Base-by-base conservation (phyloP, 2,888 invertebrate genomes). In the Scotopteryx bipunctaria region DNA sequence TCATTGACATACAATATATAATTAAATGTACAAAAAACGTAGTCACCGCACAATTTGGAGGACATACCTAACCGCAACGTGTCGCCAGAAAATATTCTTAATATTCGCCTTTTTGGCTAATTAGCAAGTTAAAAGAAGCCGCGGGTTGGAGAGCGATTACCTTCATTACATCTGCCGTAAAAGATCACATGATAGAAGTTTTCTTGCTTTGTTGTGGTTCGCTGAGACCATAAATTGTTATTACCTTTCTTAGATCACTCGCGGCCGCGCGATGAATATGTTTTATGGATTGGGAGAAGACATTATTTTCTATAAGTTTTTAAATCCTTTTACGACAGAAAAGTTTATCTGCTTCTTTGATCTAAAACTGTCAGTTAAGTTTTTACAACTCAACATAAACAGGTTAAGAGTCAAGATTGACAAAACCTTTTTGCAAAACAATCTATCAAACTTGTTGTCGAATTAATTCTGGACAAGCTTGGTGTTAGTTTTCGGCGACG, bases 111-210 rank as follows among this genome's bases (percentile, higher is more conserved):
- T 68, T 73, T 72, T 61, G 63, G 63, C 74, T 79, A 83, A 86
- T 83, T 80, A 77, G 74, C 69, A 16, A 59, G 67, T 62, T 70
- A 66, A 79, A 82, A 84, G 67, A 69, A 46, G 65, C 79, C 80
- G 82, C 72, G 58, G 35, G 64, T 64, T 62, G 55, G 55, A 55
- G 66, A 71, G 50, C 56, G 73, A 78, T 73, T 68, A 55, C 62
- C 57, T 45, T 59, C 71, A 77, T 82, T 78, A 74, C 68, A 63
- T 55, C 55, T 57, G 51, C 55, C 58, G 55, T 63, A 67, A 63
- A 50, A 56, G 45, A 50, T 44, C 54, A 53, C 21, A 51, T 59
- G 55, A 51, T 54, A 48, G 37, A 41, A 35, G 37, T 42, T 43
- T 58, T 55, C 46, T 45, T 56, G 41, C 48, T 48, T 52, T 58